phyloP scores from a whole-genome alignment of 2,888 invertebrate species.

The Julus scandinavius region DNA sequence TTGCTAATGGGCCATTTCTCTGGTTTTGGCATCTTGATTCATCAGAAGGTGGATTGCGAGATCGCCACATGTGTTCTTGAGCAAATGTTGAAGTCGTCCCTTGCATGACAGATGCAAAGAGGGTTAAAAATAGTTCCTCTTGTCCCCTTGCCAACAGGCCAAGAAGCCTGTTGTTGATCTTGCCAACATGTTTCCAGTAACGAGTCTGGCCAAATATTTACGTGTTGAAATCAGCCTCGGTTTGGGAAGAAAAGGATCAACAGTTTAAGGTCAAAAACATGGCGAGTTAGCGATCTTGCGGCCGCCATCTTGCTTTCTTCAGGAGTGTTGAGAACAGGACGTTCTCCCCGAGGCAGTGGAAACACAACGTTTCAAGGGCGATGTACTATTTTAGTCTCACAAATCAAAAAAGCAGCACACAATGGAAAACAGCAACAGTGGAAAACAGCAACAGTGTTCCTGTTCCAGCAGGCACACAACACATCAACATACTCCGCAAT shows the following conservation, averaged over 20 bases:
- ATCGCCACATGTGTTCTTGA: neutral
- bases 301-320: slow-evolving; percentile 28
- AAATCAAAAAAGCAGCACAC: neutral
- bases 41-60: slow-evolving; percentile 19
- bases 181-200: neutral
- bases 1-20: neutral
- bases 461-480: too few relatives aligned
- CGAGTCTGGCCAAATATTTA: slow-evolving; percentile 33
- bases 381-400: neutral
- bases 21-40: neutral
- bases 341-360: neutral
- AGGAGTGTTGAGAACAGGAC: neutral
- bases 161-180: neutral
- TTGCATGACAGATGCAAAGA: neutral
- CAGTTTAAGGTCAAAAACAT: neutral
- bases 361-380: neutral
- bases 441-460: too few relatives aligned
- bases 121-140: neutral
- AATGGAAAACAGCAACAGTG: too few relatives aligned
- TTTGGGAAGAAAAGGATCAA: slow-evolving; percentile 6
- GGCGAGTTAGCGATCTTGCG: neutral
- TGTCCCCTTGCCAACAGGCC: neutral
- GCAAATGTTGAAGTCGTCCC: neutral
- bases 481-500: too few relatives aligned
- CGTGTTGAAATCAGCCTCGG: slow-evolving; percentile 13